phyloP scores from a whole-genome alignment of 1,140 invertebrate genomes.

The Zeugodacus cucurbitae region DNA sequence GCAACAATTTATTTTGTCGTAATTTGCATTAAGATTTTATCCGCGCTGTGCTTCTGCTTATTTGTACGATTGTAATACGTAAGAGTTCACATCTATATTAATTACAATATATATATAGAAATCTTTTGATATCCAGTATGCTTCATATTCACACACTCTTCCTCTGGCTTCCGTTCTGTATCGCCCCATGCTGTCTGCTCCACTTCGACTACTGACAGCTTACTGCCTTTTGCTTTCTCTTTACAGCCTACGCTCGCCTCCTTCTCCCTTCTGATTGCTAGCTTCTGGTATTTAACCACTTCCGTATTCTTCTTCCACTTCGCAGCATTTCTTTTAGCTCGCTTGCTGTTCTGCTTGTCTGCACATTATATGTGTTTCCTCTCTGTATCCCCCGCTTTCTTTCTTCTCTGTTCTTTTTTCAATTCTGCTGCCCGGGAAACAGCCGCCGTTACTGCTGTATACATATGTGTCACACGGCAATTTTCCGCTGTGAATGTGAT shows the following conservation, averaged over 20 bases:
- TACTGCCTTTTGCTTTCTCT: background rate
- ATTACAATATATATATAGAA: background rate
- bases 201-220: background rate
- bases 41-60: no score
- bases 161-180: background rate
- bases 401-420: background rate
- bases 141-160: background rate
- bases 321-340: background rate
- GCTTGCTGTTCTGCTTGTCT: background rate
- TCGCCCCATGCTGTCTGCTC: background rate
- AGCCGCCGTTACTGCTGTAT: background rate
- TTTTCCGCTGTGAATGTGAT: conserved; percentile 16
- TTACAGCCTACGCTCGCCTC: background rate
- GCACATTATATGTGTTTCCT: background rate
- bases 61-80: no score
- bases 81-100: no score
- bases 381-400: background rate
- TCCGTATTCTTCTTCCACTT: background rate
- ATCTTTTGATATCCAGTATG: background rate
- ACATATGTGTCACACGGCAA: background rate
- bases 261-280: background rate
- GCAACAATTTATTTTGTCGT: background rate
- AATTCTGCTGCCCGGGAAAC: background rate
- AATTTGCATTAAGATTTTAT: no score
- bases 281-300: background rate